Conservation (phyloP, 2,113 vertebrate genomes). For the Echinops telfairi region DNA sequence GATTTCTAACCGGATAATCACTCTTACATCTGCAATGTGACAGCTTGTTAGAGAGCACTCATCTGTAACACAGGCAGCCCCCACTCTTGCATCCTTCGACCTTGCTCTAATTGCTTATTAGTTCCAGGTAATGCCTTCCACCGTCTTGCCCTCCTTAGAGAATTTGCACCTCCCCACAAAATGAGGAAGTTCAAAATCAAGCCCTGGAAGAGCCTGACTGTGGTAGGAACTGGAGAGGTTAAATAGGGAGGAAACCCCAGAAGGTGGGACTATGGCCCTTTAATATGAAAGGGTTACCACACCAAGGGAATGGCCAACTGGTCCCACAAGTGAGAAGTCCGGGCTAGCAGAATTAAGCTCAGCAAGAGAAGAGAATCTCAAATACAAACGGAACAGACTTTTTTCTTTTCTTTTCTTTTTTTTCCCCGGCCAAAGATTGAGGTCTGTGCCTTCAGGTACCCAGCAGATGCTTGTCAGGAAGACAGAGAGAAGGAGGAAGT, state of each 20-base stretch:
- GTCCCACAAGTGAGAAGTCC: neutral
- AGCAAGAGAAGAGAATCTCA: neutral
- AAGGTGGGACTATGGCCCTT: neutral
- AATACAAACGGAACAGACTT: constrained; percentile 5
- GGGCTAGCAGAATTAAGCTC: neutral
- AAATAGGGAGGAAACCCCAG: neutral
- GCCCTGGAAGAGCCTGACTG: neutral
- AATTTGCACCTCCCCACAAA: neutral
- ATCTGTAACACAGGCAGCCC: neutral
- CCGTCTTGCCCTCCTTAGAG: neutral
- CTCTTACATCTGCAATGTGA: constrained; percentile 69
- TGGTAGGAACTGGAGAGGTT: neutral
- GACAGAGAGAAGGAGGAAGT: neutral
- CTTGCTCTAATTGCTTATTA: neutral
- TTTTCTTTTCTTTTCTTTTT: too few species aligned
- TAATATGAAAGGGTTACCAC: neutral
- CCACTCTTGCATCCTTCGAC: neutral
- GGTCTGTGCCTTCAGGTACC: neutral
- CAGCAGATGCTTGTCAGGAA: neutral
- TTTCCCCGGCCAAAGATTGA: neutral
- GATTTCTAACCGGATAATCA: neutral
- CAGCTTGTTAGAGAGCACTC: constrained; percentile 47
- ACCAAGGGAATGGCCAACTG: neutral
- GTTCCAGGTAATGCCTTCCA: too few species aligned
- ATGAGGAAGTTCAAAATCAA: constrained; percentile 44